A percentile compares a stretch with the other conserved stretches of the same genome.
phyloP scores from a whole-genome alignment of 2,113 vertebrate species.

The Apaloderma vittatum region DNA sequence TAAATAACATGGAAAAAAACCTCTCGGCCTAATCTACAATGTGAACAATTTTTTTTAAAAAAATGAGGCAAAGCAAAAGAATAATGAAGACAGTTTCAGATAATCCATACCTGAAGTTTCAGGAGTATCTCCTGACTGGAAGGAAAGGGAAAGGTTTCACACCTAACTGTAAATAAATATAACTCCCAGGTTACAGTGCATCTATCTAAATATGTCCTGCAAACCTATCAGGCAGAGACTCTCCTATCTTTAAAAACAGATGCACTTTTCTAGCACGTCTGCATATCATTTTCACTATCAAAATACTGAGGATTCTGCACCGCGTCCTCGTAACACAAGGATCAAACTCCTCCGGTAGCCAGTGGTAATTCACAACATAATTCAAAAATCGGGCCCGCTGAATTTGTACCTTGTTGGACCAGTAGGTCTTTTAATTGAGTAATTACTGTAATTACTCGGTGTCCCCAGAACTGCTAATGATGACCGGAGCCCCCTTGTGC shows the following conservation, averaged over 20 bases:
- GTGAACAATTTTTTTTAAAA: rapidly evolving
- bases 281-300: constrained; percentile 25
- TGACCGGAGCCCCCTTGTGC: constrained; percentile 34
- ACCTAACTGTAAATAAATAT: constrained; percentile 10
- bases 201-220: background rate
- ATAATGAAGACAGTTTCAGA: background rate
- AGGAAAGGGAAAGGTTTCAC: constrained; percentile 13
- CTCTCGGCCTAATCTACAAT: background rate
- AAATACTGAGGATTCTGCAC: constrained; percentile 38
- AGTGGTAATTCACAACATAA: background rate
- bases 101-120: constrained; percentile 2
- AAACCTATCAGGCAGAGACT: constrained; percentile 49
- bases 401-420: background rate
- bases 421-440: background rate
- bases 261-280: background rate
- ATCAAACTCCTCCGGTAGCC: background rate
- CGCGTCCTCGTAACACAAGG: background rate
- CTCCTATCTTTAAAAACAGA: constrained; percentile 58
- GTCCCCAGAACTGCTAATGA: background rate
- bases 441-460: background rate
- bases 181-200: background rate
- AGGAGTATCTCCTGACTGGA: background rate
- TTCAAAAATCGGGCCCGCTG: background rate
- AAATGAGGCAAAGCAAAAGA: background rate
- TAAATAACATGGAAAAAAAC: background rate